These are phyloP conservation scores for Chymomyza costata DNA, from an alignment of 1,140 invertebrate species.

Conservation along the genomic window DNA sequence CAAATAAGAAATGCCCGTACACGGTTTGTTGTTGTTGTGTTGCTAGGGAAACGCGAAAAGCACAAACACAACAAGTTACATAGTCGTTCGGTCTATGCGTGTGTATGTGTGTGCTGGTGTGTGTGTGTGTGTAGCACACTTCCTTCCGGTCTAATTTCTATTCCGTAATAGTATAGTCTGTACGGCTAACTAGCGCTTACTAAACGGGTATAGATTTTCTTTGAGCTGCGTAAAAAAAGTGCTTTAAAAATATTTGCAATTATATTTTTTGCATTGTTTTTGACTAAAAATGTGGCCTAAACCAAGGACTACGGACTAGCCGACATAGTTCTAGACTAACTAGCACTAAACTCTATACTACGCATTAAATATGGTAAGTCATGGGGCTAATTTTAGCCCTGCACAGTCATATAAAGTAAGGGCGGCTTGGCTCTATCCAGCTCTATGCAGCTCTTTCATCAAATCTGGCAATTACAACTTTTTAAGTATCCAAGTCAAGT, in stretches of 20 bases:
- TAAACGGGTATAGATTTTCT: no score
- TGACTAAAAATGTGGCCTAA: no score
- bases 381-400: conserved; percentile 6
- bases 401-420: background rate
- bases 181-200: no score
- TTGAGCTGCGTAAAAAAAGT: no score
- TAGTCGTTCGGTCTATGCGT: conserved; percentile 34
- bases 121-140: conserved; percentile 29
- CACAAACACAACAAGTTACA: conserved; percentile 62
- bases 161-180: no score
- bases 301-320: no score
- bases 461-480: conserved; percentile 2
- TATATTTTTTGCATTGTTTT: no score
- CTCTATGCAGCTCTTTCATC: background rate
- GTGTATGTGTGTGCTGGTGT: conserved; percentile 1
- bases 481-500: conserved; percentile 16
- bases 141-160: conserved; percentile 63
- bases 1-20: no score
- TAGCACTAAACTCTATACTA: no score
- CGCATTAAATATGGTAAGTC: conserved; percentile 31
- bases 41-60: conserved; percentile 61
- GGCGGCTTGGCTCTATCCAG: background rate
- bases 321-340: background rate
- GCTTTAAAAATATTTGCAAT: conserved; percentile 6
- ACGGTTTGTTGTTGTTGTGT: conserved; percentile 56